Percentiles rank a stretch among this genome's conserved stretches.
phyloP scores from a whole-genome alignment of 2,888 invertebrate genomes.

The Trileptium ribeirensis region DNA sequence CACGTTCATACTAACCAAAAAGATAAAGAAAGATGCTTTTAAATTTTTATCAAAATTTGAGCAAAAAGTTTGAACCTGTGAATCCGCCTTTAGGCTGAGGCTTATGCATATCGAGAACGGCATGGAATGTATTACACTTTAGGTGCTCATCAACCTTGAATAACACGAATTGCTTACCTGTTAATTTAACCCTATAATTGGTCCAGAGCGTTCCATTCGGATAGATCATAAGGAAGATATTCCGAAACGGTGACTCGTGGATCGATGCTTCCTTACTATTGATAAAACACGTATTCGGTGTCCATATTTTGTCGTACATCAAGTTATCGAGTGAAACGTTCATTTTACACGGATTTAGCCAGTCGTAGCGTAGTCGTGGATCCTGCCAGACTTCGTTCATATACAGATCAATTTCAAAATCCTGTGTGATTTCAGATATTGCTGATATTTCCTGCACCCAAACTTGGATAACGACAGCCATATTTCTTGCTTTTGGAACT shows the following conservation, averaged over 20 bases:
- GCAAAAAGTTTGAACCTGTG: too few species aligned
- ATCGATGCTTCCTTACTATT: conserved; percentile 19
- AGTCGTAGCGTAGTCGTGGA: conserved; percentile 45
- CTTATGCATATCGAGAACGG: too few species aligned
- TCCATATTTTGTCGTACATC: conserved; percentile 19
- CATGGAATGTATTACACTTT: too few species aligned
- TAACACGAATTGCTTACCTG: conserved; percentile 34
- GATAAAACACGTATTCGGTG: conserved; percentile 21
- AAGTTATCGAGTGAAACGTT: conserved; percentile 42
- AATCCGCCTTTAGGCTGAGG: too few species aligned
- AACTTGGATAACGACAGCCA: conserved; percentile 45
- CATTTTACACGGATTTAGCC: conserved; percentile 47
- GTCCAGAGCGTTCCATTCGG: conserved; percentile 22
- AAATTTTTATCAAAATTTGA: too few species aligned
- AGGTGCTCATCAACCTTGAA: too few species aligned
- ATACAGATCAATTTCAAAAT: conserved; percentile 52
- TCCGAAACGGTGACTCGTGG: conserved; percentile 21
- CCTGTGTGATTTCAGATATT: conserved; percentile 48
- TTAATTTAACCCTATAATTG: conserved; percentile 23
- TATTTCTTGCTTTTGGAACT: conserved; percentile 21
- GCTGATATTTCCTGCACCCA: conserved; percentile 50
- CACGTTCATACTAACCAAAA: too few species aligned
- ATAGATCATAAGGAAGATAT: conserved; percentile 23
- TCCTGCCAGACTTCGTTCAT: conserved; percentile 47
- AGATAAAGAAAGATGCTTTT: too few species aligned